These are phyloP conservation scores for Argyrosomus japonicus DNA, from an alignment of 2,113 vertebrate species.

Conservation along the genomic window DNA sequence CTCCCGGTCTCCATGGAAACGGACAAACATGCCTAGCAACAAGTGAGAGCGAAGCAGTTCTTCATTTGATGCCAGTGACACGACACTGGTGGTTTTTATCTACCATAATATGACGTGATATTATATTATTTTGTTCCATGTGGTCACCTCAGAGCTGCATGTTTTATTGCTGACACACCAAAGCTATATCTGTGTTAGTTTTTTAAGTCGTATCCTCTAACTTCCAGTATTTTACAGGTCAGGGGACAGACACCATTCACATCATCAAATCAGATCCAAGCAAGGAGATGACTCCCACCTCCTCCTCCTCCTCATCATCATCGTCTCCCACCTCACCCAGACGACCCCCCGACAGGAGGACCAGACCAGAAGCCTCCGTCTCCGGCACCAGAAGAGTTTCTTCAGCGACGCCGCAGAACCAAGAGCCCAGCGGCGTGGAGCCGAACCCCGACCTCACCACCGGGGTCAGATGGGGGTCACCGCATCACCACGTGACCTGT, in stretches of 20 bases:
- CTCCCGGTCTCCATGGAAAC: conserved; percentile 78
- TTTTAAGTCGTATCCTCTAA: conserved; percentile 76
- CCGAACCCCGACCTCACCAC: conserved; percentile 57
- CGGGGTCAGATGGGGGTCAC: conserved; percentile 30
- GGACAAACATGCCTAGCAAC: conserved; percentile 75
- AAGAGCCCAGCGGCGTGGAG: conserved; percentile 39
- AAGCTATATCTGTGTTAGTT: conserved; percentile 18
- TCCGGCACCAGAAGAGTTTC: conserved; percentile 40
- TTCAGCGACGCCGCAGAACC: conserved; percentile 43
- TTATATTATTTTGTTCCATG: not conserved
- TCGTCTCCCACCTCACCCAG: conserved; percentile 51
- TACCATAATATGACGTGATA: too few relatives aligned
- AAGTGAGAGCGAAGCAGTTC: conserved; percentile 53
- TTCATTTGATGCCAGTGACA: not conserved
- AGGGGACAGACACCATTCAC: conserved; percentile 37
- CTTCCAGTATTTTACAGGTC: conserved; percentile 79
- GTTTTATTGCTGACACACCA: not conserved
- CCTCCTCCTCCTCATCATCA: conserved; percentile 46
- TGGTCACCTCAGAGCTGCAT: not conserved
- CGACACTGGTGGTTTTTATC: too few relatives aligned
- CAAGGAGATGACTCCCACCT: conserved; percentile 41
- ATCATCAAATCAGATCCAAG: conserved; percentile 47
- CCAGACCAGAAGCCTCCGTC: conserved; percentile 45
- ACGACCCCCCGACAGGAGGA: conserved; percentile 39
- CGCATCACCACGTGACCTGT: conserved; percentile 74